phyloP scores from a whole-genome alignment of 2,888 invertebrate species.

The Hipparchia sbordonii region DNA sequence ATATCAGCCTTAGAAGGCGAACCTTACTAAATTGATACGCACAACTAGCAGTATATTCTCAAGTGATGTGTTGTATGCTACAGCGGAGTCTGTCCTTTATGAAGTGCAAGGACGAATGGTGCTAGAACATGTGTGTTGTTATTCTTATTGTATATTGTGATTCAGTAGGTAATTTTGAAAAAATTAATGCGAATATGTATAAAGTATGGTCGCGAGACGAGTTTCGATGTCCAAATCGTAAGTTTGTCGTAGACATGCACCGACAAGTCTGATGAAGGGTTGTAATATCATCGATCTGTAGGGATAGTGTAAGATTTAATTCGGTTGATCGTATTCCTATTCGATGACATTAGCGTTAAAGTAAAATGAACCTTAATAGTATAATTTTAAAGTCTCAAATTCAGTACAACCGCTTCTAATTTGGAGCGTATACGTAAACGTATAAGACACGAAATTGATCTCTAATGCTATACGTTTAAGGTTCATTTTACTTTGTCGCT shows the following conservation, averaged over 20 bases:
- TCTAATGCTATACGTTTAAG: too few species aligned
- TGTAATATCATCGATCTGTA: conserved; percentile 7
- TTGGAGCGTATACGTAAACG: too few species aligned
- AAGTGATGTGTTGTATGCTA: not conserved
- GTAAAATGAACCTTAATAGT: too few species aligned
- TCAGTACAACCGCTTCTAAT: too few species aligned
- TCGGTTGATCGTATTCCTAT: too few species aligned
- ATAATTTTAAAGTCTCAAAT: too few species aligned
- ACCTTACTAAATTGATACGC: not conserved
- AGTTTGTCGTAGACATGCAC: not conserved
- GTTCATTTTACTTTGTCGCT: too few species aligned
- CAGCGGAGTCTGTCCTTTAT: not conserved
- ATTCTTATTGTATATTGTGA: not conserved
- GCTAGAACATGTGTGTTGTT: conserved; percentile 1
- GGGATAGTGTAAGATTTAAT: too few species aligned
- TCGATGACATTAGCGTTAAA: too few species aligned
- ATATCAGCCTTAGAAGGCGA: not conserved
- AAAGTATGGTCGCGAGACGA: too few species aligned
- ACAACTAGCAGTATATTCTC: not conserved
- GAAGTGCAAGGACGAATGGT: conserved; percentile 5
- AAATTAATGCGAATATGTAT: too few species aligned
- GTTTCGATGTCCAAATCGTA: not conserved
- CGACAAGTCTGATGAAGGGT: conserved; percentile 24
- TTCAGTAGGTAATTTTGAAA: not conserved
- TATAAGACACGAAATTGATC: too few species aligned